phyloP scores from a whole-genome alignment of 2,888 invertebrate species.

The Drosophila parthenogenetica region DNA sequence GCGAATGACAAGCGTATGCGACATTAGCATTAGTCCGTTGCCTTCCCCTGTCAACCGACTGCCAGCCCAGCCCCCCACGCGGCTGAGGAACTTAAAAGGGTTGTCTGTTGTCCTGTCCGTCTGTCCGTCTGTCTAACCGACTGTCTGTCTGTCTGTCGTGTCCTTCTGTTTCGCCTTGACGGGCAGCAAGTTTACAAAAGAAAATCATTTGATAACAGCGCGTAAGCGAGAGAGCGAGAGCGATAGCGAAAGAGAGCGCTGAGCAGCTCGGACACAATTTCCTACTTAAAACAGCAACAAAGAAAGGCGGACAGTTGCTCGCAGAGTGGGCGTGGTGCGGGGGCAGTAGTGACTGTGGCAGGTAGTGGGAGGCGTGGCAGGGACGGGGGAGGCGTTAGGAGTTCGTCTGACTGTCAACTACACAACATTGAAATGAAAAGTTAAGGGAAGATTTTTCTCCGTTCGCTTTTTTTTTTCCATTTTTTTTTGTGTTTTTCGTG shows the following conservation, averaged over 20 bases:
- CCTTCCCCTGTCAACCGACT: background rate
- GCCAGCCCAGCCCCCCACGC: background rate
- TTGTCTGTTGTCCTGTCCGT: slow-evolving; percentile 64
- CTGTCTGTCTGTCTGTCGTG: slow-evolving; percentile 19
- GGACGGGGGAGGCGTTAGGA: background rate
- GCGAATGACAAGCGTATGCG: slow-evolving; percentile 61
- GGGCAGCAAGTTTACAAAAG: slow-evolving; percentile 71
- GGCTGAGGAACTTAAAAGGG: slow-evolving; percentile 60
- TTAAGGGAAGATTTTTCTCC: slow-evolving; percentile 73
- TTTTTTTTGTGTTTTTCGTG: slow-evolving; percentile 33
- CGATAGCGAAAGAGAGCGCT: slow-evolving; percentile 12
- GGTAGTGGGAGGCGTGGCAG: background rate
- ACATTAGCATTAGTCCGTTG: slow-evolving; percentile 64
- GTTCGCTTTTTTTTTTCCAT: slow-evolving; percentile 33
- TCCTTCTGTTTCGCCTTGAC: slow-evolving; percentile 46
- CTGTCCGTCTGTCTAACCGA: slow-evolving; percentile 11
- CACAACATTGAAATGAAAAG: slow-evolving; percentile 73
- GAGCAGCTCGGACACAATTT: slow-evolving; percentile 75
- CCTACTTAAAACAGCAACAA: slow-evolving; percentile 74
- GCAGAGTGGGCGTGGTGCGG: background rate
- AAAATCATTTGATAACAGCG: slow-evolving; percentile 72
- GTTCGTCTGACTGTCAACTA: slow-evolving; percentile 74
- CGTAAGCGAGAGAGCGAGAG: background rate
- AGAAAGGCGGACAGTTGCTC: slow-evolving; percentile 41
- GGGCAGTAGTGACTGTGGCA: background rate